Evolutionary conservation across 1,140 invertebrate species (phyloP).

Genomic region (Gryllus bimaculatus): DNA sequence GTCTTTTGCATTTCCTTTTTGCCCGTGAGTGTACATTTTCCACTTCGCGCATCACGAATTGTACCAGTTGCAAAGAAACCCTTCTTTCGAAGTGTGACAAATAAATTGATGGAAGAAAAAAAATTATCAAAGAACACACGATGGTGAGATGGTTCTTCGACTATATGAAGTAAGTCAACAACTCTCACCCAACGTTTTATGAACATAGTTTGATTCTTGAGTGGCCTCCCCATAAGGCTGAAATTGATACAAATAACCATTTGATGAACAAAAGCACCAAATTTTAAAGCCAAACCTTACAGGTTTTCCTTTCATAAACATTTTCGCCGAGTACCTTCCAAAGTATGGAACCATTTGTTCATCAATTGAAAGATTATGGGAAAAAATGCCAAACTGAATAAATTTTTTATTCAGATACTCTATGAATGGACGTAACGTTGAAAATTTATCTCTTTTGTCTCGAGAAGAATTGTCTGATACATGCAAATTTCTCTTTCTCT

Average conservation of each 20-base stretch:
- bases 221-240: not conserved
- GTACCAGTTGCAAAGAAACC: not conserved
- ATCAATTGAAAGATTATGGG: too few relatives aligned
- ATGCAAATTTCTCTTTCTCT: too few relatives aligned
- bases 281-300: constrained; percentile 7
- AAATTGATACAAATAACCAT: not conserved
- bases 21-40: not conserved
- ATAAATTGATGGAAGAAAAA: not conserved
- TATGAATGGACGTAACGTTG: constrained; percentile 26
- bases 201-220: not conserved
- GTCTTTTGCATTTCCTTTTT: too few relatives aligned
- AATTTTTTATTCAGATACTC: not conserved
- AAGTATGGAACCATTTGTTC: constrained; percentile 30
- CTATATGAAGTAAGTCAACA: not conserved
- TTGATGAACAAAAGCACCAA: not conserved
- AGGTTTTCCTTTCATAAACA: constrained; percentile 22
- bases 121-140: not conserved
- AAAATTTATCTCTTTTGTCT: too few relatives aligned
- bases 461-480: too few relatives aligned
- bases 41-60: not conserved
- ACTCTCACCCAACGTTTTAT: not conserved
- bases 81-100: not conserved
- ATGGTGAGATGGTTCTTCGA: not conserved
- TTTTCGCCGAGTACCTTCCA: constrained; percentile 28
- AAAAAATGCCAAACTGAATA: constrained; percentile 23